Evolutionary conservation across 1,140 invertebrate species (phyloP).

Genomic region (Euura lappo): DNA sequence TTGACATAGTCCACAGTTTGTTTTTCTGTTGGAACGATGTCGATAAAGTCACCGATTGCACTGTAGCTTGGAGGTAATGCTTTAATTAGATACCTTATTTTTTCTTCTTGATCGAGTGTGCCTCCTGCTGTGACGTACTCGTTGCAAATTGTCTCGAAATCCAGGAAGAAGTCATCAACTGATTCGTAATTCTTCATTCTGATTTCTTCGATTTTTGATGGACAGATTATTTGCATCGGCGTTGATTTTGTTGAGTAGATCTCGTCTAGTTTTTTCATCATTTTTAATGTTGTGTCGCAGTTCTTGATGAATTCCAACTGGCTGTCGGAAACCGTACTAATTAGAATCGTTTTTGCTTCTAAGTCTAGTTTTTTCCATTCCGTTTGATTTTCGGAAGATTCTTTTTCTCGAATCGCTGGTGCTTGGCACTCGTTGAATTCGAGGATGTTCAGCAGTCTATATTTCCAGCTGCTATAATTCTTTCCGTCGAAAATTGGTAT

Average conservation of each 20-base stretch:
- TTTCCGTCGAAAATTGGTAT: conserved; percentile 27
- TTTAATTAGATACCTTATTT: conserved; percentile 47
- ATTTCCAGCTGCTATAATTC: conserved; percentile 24
- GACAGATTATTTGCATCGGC: conserved; percentile 28
- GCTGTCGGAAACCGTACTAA: conserved; percentile 27
- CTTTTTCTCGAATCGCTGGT: conserved; percentile 20
- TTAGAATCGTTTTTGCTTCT: conserved; percentile 25
- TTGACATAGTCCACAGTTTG: conserved; percentile 51
- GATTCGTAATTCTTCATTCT: conserved; percentile 31
- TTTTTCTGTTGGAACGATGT: conserved; percentile 43
- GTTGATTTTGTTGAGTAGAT: conserved; percentile 29
- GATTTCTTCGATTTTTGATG: conserved; percentile 29
- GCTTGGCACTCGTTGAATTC: conserved; percentile 23
- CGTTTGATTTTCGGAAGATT: neutral
- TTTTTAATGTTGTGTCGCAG: conserved; percentile 9
- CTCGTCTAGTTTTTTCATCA: conserved; percentile 24
- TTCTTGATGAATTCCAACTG: conserved; percentile 27
- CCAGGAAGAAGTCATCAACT: conserved; percentile 43
- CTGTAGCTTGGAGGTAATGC: conserved; percentile 27
- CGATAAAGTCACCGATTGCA: conserved; percentile 28
- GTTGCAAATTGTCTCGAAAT: conserved; percentile 47
- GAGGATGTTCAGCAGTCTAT: conserved; percentile 23
- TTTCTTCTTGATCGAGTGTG: conserved; percentile 41
- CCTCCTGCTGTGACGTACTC: conserved; percentile 44
- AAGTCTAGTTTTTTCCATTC: conserved; percentile 22